phyloP scores from a whole-genome alignment of 30 jellyfish, hydroid and myxozoan genomes.

The Morbakka virulenta region DNA sequence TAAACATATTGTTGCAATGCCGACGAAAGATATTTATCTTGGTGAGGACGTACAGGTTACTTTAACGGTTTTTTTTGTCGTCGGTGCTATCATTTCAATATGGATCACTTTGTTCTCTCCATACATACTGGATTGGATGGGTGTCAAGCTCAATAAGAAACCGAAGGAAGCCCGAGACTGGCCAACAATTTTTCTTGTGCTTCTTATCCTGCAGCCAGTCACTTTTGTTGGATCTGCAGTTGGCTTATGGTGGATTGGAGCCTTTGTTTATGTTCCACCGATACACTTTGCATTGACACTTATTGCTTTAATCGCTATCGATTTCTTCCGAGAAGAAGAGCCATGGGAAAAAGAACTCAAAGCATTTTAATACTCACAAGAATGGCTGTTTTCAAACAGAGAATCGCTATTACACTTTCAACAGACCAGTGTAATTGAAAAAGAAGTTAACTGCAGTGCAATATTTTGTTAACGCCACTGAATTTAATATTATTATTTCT shows the following conservation, averaged over 20 bases:
- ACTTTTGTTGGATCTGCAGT: conserved; percentile 83
- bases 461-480: too few relatives aligned
- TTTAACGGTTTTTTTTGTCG: conserved; percentile 60
- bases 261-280: conserved; percentile 92
- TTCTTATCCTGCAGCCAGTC: conserved; percentile 83
- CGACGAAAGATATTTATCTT: conserved; percentile 67
- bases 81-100: conserved; percentile 82
- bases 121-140: conserved; percentile 82
- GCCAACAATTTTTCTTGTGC: conserved; percentile 81
- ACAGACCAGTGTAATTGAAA: too few relatives aligned
- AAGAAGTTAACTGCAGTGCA: too few relatives aligned
- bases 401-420: too few relatives aligned
- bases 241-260: conserved; percentile 94
- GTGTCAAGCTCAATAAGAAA: conserved; percentile 77
- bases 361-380: too few relatives aligned
- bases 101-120: conserved; percentile 92
- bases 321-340: conserved; percentile 82
- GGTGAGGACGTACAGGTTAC: conserved; percentile 95
- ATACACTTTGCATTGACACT: conserved; percentile 74
- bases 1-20: too few relatives aligned
- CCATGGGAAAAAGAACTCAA: conserved; percentile 98
- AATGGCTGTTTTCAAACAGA: too few relatives aligned
- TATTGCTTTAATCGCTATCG: conserved; percentile 83
- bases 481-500: too few relatives aligned
- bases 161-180: conserved; percentile 82